A percentile compares a stretch with the other conserved stretches of the same genome.
phyloP scores from a whole-genome alignment of 2,888 invertebrate species.

The Melanotus villosus region DNA sequence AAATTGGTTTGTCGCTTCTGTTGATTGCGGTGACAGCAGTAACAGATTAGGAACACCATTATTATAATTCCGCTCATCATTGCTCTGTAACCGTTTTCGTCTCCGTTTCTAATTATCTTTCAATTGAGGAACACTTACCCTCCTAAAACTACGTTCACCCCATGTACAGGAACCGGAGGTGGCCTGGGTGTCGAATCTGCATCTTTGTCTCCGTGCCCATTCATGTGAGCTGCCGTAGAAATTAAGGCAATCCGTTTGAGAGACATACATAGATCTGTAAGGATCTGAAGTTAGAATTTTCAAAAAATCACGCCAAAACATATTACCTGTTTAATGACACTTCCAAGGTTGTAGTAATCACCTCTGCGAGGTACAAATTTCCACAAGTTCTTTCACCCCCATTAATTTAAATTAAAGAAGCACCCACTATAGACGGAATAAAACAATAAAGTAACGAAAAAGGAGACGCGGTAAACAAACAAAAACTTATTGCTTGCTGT shows the following conservation, averaged over 20 bases:
- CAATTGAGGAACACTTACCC: constrained; percentile 74
- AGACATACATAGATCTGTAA: constrained; percentile 30
- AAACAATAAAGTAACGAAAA: background rate
- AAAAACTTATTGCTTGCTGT: background rate
- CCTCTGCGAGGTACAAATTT: background rate
- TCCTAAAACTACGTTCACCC: constrained; percentile 82
- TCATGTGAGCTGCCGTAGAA: constrained; percentile 33
- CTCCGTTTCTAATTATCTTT: background rate
- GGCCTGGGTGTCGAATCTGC: constrained; percentile 1
- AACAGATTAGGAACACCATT: constrained; percentile 83
- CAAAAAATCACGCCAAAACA: background rate
- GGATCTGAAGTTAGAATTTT: background rate
- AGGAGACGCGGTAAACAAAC: background rate
- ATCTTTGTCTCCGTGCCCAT: constrained; percentile 26
- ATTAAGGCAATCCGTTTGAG: constrained; percentile 35
- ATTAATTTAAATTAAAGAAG: background rate
- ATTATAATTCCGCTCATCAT: constrained; percentile 85
- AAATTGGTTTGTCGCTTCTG: constrained; percentile 67
- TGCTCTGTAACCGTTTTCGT: constrained; percentile 71
- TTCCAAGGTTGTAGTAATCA: background rate
- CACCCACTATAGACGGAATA: background rate
- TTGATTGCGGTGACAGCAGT: constrained; percentile 77
- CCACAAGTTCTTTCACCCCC: too few relatives aligned
- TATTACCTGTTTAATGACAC: background rate
- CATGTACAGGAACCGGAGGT: constrained; percentile 68